These are phyloP conservation scores for Apodemus agrarius DNA, from an alignment of 2,797 vertebrate genomes.

Conservation along the genomic window DNA sequence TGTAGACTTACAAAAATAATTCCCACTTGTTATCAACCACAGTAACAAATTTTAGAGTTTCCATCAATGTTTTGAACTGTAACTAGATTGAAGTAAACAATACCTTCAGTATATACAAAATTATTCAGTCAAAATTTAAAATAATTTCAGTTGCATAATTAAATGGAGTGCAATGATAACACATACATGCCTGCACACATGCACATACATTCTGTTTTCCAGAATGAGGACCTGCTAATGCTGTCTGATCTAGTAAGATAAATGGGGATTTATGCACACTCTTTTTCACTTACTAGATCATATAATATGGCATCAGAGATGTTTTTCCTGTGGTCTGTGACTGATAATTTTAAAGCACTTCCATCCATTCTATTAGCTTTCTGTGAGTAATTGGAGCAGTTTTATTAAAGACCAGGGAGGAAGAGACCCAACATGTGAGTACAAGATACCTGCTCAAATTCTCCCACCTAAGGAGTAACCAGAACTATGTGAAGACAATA, in stretches of 20 bases:
- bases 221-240: conserved; percentile 69
- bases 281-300: not conserved
- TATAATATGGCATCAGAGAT: not conserved
- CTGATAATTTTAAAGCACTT: not conserved
- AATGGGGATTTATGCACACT: not conserved
- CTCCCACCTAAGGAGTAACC: not conserved
- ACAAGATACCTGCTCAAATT: not conserved
- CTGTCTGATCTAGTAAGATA: not conserved
- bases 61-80: not conserved
- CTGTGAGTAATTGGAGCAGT: not conserved
- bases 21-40: conserved; percentile 37
- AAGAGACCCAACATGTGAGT: not conserved
- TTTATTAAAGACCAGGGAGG: not conserved
- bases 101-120: not conserved
- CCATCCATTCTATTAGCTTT: not conserved
- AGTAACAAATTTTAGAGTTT: conserved; percentile 13
- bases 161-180: conserved; percentile 3
- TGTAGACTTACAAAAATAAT: not conserved
- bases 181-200: not conserved
- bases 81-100: conserved; percentile 47
- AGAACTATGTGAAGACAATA: not conserved
- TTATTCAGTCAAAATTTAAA: conserved; percentile 55
- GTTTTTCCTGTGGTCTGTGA: not conserved
- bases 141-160: conserved; percentile 62
- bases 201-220: conserved; percentile 66